phyloP scores from a whole-genome alignment of 2,888 invertebrate species.

The Ectobius pallidus region DNA sequence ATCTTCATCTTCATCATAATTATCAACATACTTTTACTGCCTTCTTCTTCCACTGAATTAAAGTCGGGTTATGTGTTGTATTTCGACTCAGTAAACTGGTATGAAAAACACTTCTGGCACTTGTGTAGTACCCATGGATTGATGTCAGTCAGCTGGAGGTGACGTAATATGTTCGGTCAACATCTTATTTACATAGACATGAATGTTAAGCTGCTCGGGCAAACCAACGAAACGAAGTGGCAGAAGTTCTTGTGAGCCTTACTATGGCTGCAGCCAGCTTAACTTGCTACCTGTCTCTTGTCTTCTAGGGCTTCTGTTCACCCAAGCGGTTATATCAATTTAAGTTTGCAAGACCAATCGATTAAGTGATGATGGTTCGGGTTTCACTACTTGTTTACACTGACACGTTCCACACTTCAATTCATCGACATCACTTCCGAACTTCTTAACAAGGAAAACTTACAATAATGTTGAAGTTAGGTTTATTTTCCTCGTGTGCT shows the following conservation, averaged over 20 bases:
- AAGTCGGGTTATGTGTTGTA: no score
- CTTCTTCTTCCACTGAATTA: no score
- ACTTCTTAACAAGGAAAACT: no score
- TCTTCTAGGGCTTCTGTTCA: slow-evolving; percentile 11
- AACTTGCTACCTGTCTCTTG: not conserved
- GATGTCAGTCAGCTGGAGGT: not conserved
- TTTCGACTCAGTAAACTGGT: no score
- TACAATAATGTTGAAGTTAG: no score
- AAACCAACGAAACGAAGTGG: not conserved
- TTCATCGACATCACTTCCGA: no score
- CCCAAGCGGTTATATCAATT: slow-evolving; percentile 8
- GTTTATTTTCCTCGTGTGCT: no score
- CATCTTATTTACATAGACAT: slow-evolving; percentile 23
- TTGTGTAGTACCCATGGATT: no score
- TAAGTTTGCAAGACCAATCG: slow-evolving; percentile 5
- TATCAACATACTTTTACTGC: no score
- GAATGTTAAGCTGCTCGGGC: slow-evolving; percentile 13
- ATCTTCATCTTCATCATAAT: no score
- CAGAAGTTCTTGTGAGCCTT: not conserved
- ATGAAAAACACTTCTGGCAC: no score
- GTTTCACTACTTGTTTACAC: not conserved
- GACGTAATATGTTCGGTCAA: not conserved
- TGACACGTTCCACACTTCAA: no score
- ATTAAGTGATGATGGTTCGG: not conserved
- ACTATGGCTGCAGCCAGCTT: not conserved